A percentile compares a stretch with the other conserved stretches of the same genome.
phyloP scores from a whole-genome alignment of 2,797 vertebrate species.

The Chelon labrosus region DNA sequence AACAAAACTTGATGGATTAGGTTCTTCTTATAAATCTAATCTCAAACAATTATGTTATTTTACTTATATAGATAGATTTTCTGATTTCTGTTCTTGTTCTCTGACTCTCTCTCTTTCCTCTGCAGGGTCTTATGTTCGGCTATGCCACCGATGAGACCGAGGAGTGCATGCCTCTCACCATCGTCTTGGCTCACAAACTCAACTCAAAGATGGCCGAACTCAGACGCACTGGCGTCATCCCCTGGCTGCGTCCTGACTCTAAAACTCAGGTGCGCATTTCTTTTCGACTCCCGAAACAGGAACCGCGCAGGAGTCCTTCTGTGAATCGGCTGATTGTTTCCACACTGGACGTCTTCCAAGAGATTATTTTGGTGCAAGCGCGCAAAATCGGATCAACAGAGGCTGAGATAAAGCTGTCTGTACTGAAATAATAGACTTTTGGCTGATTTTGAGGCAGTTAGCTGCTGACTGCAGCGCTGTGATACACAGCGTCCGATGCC shows the following conservation, averaged over 20 bases:
- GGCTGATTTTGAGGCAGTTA: constrained; percentile 24
- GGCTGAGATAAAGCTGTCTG: constrained; percentile 48
- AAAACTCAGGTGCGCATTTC: constrained; percentile 92
- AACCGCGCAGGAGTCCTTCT: constrained; percentile 6
- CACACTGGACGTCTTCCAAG: constrained; percentile 30
- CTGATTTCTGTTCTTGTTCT: not conserved
- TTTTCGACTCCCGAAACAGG: not conserved
- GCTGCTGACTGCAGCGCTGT: constrained; percentile 17
- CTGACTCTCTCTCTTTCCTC: not conserved
- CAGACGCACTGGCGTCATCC: constrained; percentile 86
- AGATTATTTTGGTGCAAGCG: constrained; percentile 50
- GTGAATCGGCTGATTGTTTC: constrained; percentile 39
- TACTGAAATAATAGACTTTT: constrained; percentile 45
- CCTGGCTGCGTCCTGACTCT: constrained; percentile 97
- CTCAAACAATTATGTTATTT: too few species aligned
- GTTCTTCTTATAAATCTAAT: too few species aligned
- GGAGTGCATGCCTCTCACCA: constrained; percentile 98
- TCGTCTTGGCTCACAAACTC: constrained; percentile 96
- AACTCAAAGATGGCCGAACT: constrained; percentile 95
- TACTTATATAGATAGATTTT: not conserved
- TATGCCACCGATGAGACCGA: constrained; percentile 98
- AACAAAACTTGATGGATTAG: too few species aligned
- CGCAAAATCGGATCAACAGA: constrained; percentile 47
- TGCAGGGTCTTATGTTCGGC: constrained; percentile 97
- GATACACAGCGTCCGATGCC: constrained; percentile 12